These are phyloP conservation scores for Ariolimax columbianus DNA, from an alignment of 2,888 invertebrate species.

Conservation along the genomic window DNA sequence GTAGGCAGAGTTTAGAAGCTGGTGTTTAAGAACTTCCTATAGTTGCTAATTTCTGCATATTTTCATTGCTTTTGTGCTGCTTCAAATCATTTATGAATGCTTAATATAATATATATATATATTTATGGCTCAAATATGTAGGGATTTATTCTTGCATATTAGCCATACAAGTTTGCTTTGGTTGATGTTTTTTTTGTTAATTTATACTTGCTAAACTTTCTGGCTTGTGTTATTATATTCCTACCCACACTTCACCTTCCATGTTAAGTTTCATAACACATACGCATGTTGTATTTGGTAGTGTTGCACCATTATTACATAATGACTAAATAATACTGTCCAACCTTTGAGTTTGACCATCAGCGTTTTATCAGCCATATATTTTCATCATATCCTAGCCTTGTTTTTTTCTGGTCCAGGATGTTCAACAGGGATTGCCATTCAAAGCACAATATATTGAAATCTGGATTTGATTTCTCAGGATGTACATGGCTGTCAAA, in stretches of 20 bases:
- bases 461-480: neutral
- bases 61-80: neutral
- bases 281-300: slow-evolving; percentile 5
- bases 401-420: neutral
- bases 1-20: neutral
- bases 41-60: neutral
- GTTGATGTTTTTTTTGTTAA: neutral
- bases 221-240: neutral
- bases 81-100: neutral
- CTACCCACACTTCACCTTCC: neutral
- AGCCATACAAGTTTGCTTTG: neutral
- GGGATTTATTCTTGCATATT: neutral
- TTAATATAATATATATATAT: neutral
- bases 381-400: neutral
- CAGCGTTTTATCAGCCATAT: neutral
- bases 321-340: neutral
- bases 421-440: neutral
- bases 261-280: neutral
- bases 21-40: neutral
- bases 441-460: neutral
- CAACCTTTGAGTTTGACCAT: neutral
- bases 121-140: neutral
- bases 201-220: neutral
- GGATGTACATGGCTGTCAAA: neutral
- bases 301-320: neutral